phyloP scores from a whole-genome alignment of 2,888 invertebrate genomes.

The Synanthedon tipuliformis region DNA sequence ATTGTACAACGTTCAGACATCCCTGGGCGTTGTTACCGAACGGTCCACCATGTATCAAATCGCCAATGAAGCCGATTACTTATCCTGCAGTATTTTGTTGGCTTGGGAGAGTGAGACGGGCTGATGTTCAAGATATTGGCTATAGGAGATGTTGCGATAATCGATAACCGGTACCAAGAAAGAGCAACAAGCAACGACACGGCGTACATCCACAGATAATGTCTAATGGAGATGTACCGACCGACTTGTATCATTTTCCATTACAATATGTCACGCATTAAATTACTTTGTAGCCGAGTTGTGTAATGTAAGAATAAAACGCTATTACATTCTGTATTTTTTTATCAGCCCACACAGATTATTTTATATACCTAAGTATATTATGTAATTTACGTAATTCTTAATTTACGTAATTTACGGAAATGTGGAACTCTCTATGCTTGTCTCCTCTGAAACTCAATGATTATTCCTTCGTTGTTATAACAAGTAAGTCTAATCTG shows the following conservation, averaged over 20 bases:
- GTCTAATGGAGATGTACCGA: slow-evolving; percentile 24
- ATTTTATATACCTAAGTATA: too few relatives aligned
- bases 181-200: slow-evolving; percentile 10
- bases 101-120: slow-evolving; percentile 7
- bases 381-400: too few relatives aligned
- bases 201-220: slow-evolving; percentile 15
- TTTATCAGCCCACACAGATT: too few relatives aligned
- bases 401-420: too few relatives aligned
- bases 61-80: slow-evolving; percentile 1
- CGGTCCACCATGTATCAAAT: slow-evolving; percentile 9
- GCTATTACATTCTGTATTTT: too few relatives aligned
- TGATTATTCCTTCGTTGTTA: too few relatives aligned
- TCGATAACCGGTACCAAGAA: slow-evolving; percentile 6
- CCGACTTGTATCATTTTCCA: slow-evolving; percentile 15
- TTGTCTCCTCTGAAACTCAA: too few relatives aligned
- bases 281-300: neutral
- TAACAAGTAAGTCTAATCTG: too few relatives aligned
- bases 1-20: slow-evolving; percentile 30
- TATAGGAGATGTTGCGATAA: slow-evolving; percentile 3
- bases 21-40: slow-evolving; percentile 12
- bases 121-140: slow-evolving; percentile 1
- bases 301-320: neutral
- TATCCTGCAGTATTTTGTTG: neutral
- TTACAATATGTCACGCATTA: slow-evolving; percentile 11
- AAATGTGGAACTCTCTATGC: too few relatives aligned